phyloP scores from a whole-genome alignment of 2,888 invertebrate genomes.

The Brachycybe producta region DNA sequence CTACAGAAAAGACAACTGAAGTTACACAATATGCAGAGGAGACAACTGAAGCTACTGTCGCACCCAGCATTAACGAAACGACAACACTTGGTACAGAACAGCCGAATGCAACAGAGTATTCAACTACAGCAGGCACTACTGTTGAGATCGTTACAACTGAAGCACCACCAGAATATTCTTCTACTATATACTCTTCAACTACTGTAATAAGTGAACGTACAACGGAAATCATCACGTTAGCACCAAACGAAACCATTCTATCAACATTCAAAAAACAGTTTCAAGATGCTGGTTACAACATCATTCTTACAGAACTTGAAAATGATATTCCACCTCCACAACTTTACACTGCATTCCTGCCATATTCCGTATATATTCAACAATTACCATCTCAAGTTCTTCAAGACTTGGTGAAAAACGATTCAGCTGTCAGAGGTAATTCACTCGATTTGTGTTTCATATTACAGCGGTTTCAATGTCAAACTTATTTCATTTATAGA shows the following conservation, averaged over 20 bases:
- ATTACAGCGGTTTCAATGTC: background rate
- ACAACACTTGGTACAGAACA: no score
- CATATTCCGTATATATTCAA: constrained; percentile 4
- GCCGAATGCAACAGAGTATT: no score
- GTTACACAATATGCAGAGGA: no score
- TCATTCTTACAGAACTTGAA: constrained; percentile 1
- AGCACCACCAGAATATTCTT: no score
- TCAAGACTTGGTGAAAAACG: constrained; percentile 3
- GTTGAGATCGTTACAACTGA: no score
- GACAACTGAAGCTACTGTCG: no score
- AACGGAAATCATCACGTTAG: background rate
- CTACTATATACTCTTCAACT: no score
- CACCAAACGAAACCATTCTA: constrained; percentile 7
- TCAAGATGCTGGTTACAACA: constrained; percentile 6
- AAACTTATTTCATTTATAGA: background rate
- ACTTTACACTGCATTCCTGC: constrained; percentile 8
- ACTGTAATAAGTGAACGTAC: background rate
- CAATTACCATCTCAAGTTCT: background rate
- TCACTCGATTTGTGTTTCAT: background rate
- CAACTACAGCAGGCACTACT: no score
- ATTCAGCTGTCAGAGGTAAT: constrained; percentile 1
- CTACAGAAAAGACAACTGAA: no score
- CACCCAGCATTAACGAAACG: no score
- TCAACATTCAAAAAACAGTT: constrained; percentile 9
- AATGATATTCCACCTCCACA: constrained; percentile 2